Evolutionary conservation across 2,888 invertebrate genomes (phyloP).

Genomic region (Dioctria linearis): DNA sequence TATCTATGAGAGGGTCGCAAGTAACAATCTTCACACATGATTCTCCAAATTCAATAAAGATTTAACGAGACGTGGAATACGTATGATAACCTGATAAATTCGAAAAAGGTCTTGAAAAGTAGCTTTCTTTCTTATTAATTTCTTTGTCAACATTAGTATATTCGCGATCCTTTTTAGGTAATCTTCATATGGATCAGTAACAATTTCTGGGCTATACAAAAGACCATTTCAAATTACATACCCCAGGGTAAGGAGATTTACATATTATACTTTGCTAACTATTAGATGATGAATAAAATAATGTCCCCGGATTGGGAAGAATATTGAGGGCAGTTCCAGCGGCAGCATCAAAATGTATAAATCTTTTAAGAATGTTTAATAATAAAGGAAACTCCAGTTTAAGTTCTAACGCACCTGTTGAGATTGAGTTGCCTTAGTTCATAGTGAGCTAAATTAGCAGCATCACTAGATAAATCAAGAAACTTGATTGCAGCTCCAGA

Average conservation of each 20-base stretch:
- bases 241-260: too few species aligned
- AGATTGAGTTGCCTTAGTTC: constrained; percentile 76
- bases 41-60: constrained; percentile 76
- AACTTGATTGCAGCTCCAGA: constrained; percentile 88
- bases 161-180: constrained; percentile 87
- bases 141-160: constrained; percentile 84
- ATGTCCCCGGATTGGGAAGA: constrained; percentile 80
- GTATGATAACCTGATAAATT: constrained; percentile 79
- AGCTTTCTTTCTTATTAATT: constrained; percentile 85
- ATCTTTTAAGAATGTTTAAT: constrained; percentile 72
- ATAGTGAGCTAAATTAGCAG: constrained; percentile 84
- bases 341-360: constrained; percentile 88
- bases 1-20: constrained; percentile 79
- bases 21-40: constrained; percentile 79
- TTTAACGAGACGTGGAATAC: constrained; percentile 80
- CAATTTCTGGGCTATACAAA: constrained; percentile 76
- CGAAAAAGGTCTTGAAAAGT: constrained; percentile 86
- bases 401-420: constrained; percentile 66
- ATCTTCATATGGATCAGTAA: constrained; percentile 83
- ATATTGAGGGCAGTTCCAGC: constrained; percentile 90
- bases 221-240: too few species aligned
- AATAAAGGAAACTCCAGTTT: not conserved
- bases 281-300: constrained; percentile 67
- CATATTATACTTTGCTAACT: constrained; percentile 78
- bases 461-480: constrained; percentile 83